Evolutionary conservation across 2,888 invertebrate genomes (phyloP).

Genomic region (Scrobipalpa atriplicella): DNA sequence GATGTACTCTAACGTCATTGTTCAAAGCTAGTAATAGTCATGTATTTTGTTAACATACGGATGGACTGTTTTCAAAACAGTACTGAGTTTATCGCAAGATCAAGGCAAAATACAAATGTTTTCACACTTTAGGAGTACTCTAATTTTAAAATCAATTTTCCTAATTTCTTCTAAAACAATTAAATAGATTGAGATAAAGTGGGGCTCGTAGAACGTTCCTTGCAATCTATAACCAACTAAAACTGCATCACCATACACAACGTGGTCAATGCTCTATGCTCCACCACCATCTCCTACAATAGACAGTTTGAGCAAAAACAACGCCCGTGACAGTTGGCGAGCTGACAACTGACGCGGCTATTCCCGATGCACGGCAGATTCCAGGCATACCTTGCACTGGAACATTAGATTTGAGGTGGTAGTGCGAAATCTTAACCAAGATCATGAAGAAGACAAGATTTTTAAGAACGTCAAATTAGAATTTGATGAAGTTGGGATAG

Average conservation of each 20-base stretch:
- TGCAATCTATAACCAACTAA: no score
- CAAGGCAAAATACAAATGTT: background rate
- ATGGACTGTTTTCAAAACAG: constrained; percentile 12
- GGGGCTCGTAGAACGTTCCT: no score
- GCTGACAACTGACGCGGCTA: constrained; percentile 32
- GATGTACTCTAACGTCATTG: no score
- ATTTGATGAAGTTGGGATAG: no score
- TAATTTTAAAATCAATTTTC: no score
- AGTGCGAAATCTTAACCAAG: no score
- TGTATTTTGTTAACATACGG: background rate
- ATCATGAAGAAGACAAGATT: no score
- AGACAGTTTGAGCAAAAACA: constrained; percentile 24
- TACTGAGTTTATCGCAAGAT: background rate
- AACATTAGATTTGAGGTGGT: background rate
- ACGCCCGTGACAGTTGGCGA: constrained; percentile 30
- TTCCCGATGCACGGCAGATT: constrained; percentile 30
- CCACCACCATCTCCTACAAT: background rate
- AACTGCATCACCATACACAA: no score
- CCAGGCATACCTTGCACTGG: constrained; percentile 26
- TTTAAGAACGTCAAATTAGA: no score
- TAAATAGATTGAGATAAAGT: no score
- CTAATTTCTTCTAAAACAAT: no score
- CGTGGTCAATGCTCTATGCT: background rate
- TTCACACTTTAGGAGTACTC: background rate
- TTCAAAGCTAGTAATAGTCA: background rate